Evolutionary conservation across 2,797 vertebrate genomes (phyloP).

Genomic region (Mormyrus proboscirostris): DNA sequence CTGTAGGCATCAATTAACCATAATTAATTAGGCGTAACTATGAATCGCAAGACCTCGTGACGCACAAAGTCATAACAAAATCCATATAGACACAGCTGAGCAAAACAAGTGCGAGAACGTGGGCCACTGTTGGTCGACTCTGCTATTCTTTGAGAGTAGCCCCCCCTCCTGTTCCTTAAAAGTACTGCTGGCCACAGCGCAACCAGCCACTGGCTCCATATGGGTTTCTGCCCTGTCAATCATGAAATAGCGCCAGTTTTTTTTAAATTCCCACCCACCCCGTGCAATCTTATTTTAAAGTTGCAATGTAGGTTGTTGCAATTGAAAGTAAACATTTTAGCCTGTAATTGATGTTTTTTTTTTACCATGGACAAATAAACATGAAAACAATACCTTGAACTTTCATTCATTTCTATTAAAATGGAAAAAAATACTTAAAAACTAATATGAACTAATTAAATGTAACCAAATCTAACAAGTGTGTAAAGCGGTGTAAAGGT

Average conservation of each 20-base stretch:
- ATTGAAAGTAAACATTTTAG: not conserved
- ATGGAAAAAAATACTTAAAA: not conserved
- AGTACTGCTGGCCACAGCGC: constrained; percentile 27
- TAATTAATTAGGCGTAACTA: constrained; percentile 4
- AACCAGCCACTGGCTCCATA: not conserved
- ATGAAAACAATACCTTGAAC: not conserved
- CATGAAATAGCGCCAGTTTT: not conserved
- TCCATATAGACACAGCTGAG: constrained; percentile 43
- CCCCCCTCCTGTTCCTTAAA: constrained; percentile 50
- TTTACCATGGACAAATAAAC: not conserved
- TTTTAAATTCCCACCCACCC: not conserved
- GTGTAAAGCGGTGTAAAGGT: not conserved
- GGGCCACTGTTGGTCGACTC: not conserved
- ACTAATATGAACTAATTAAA: not conserved
- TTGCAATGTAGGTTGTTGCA: not conserved
- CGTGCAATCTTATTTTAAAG: not conserved
- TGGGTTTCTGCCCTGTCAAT: not conserved
- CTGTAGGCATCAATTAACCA: not conserved
- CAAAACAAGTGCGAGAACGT: not conserved
- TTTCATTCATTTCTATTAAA: not conserved
- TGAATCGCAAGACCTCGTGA: not conserved
- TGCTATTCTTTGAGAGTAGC: constrained; percentile 42
- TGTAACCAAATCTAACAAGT: not conserved
- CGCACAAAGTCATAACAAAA: constrained; percentile 29
- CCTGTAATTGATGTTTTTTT: not conserved